Evolutionary conservation across 2,888 invertebrate species (phyloP), one percentile per base, ranked within the genome.

Genomic region (Glomeris marginata): DNA sequence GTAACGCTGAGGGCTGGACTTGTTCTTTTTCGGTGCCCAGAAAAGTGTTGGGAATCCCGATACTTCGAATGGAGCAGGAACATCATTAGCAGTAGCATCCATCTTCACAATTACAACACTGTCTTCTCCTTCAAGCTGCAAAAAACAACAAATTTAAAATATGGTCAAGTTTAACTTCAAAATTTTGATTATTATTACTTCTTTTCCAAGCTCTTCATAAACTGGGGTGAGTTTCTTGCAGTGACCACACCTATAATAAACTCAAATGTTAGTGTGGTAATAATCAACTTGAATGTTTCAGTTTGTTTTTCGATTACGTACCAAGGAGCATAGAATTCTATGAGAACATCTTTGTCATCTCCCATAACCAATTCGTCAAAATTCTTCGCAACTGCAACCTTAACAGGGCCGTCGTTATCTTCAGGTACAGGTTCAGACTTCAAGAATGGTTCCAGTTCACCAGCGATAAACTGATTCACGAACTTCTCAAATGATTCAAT

Each of bases 291-390:
- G n/a, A 22, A 41, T 40, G 40, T 41, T 22, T 40, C 11, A 8
- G 15, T 1, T 16, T 40, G 1, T 40, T 5, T 8, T 6, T 1
- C 2, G 18, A 40, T 22, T 50, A 22, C n/a, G 21, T 66, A 69
- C 95, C 95, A 97, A 1, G 95, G 95, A 35, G 97, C 97, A 69
- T 98, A 98, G 73, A 98, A 98, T 72, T 99, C 97, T 58, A 98
- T 77, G 41, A 99, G 75, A 2, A 88, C 87, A 66, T 99, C 98
- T 64, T 90, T 84, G 34, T 75, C 84, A 60, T 86, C 84, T 65
- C 97, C 84, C 2, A 78, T 80, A 1, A 98, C 90, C 50, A 94
- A 73, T 50, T 95, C 86, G 64, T 94, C 84, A 71, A 97, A 98
- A 74, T 95, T 98, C 72, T 90, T 90, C 55, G 83, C 97, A 8